A percentile compares a stretch with the other conserved stretches of the same genome.
Conservation (phyloP, 2,888 invertebrate genomes). For the Herminia tarsipennalis region DNA sequence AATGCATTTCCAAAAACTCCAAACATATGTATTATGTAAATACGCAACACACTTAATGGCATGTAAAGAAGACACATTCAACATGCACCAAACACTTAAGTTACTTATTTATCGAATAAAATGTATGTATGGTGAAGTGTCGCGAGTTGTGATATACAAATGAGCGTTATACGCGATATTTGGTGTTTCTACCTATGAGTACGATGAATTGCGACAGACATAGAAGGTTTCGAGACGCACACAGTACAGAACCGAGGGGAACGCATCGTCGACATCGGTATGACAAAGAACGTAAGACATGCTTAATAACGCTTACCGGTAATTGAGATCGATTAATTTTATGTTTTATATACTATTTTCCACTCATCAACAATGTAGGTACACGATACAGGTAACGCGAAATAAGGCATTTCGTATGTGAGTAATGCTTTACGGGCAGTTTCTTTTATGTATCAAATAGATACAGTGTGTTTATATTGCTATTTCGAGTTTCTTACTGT, state of each 20-base stretch:
- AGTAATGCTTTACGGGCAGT: conserved; percentile 60
- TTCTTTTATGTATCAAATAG: conserved; percentile 33
- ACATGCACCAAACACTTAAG: conserved; percentile 75
- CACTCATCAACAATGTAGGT: conserved; percentile 76
- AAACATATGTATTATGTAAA: conserved; percentile 74
- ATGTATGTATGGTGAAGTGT: conserved; percentile 56
- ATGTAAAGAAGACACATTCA: conserved; percentile 81
- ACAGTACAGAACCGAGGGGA: conserved; percentile 47
- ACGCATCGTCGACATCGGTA: conserved; percentile 33
- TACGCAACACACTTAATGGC: conserved; percentile 72
- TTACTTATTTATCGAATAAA: conserved; percentile 62
- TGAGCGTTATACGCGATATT: conserved; percentile 41
- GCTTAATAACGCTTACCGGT: conserved; percentile 76
- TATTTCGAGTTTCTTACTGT: conserved; percentile 38
- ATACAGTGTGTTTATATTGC: conserved; percentile 34
- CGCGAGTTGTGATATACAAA: conserved; percentile 46
- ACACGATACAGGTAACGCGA: conserved; percentile 81
- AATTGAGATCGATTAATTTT: conserved; percentile 82
- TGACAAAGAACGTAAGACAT: conserved; percentile 53
- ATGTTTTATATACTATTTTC: conserved; percentile 76
- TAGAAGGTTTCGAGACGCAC: conserved; percentile 62
- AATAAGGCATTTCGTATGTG: conserved; percentile 79
- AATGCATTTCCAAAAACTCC: conserved; percentile 78
- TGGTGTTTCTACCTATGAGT: conserved; percentile 42
- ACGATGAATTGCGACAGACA: conserved; percentile 38